Conservation (phyloP, 2,113 vertebrate species). For the Heptranchias perlo region DNA sequence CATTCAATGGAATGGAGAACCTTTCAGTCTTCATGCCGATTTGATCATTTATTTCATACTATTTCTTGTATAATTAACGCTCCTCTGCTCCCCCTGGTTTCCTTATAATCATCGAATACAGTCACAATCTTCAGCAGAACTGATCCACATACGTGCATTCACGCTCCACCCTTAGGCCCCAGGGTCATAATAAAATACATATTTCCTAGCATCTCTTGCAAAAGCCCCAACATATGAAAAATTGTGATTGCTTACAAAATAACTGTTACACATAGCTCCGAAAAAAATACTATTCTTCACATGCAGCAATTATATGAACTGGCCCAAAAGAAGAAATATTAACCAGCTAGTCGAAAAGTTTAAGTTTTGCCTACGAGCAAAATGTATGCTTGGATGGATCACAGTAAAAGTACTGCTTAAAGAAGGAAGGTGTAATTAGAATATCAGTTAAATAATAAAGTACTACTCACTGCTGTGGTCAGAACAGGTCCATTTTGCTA, state of each 20-base stretch:
- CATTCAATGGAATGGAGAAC: not conserved
- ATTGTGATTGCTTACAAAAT: not conserved
- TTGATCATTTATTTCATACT: not conserved
- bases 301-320: not conserved
- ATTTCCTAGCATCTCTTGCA: not conserved
- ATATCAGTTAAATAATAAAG: not conserved
- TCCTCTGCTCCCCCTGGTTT: not conserved
- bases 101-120: not conserved
- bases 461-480: not conserved
- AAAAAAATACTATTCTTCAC: not conserved
- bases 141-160: not conserved
- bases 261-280: not conserved
- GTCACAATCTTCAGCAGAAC: not conserved
- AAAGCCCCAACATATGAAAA: not conserved
- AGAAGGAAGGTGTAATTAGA: not conserved
- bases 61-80: not conserved
- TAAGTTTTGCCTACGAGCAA: not conserved
- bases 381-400: not conserved
- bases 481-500: not conserved
- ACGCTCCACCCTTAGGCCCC: not conserved
- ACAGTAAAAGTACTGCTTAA: not conserved
- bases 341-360: not conserved
- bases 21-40: not conserved
- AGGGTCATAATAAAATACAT: not conserved
- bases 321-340: not conserved